Evolutionary conservation across 2,888 invertebrate genomes (phyloP).

Genomic region (Chrysodeixis includens): DNA sequence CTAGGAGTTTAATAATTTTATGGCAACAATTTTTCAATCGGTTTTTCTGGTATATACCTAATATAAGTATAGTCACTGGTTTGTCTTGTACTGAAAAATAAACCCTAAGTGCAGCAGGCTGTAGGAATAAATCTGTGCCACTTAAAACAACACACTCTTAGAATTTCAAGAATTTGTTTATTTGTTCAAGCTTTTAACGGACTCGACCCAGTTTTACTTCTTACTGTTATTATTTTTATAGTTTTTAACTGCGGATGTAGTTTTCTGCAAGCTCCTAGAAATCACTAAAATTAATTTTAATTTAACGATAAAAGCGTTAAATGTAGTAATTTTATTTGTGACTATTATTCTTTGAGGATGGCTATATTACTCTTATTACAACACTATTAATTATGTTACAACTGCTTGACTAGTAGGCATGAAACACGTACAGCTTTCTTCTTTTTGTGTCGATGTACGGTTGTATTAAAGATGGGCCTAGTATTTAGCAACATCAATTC

Average conservation of each 20-base stretch:
- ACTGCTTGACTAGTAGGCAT: too few relatives aligned
- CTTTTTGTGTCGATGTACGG: too few relatives aligned
- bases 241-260: slow-evolving; percentile 25
- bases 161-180: slow-evolving; percentile 15
- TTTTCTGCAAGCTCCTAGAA: slow-evolving; percentile 9
- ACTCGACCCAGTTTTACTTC: slow-evolving; percentile 17
- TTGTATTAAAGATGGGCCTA: too few relatives aligned
- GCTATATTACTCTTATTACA: too few relatives aligned
- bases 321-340: background rate
- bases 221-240: slow-evolving; percentile 34
- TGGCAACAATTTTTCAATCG: too few relatives aligned
- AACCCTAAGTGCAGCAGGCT: background rate
- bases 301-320: background rate
- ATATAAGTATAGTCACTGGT: background rate
- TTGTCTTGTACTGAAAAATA: background rate
- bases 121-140: background rate
- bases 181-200: slow-evolving; percentile 36
- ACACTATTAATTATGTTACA: too few relatives aligned
- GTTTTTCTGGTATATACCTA: background rate
- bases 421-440: too few relatives aligned
- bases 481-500: too few relatives aligned
- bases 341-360: background rate
- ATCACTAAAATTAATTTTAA: slow-evolving; percentile 21
- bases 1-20: too few relatives aligned
- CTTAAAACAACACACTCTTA: slow-evolving; percentile 10